Evolutionary conservation across 2,113 vertebrate genomes (phyloP).

Genomic region (Apodemus sylvaticus): DNA sequence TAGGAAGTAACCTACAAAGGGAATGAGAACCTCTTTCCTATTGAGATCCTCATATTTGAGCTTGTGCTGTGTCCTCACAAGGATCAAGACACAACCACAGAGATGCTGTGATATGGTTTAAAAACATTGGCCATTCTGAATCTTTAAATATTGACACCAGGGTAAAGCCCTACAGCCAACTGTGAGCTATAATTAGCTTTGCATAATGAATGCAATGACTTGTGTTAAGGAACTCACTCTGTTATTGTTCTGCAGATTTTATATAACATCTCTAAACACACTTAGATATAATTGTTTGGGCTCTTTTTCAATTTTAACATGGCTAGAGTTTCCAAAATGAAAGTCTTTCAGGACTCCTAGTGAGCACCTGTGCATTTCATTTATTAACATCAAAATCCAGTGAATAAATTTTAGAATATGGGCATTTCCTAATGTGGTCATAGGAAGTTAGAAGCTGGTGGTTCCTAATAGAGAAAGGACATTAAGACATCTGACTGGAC

Average conservation of each 20-base stretch:
- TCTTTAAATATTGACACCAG: background rate
- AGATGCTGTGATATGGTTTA: background rate
- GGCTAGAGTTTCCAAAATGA: background rate
- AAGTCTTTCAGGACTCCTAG: background rate
- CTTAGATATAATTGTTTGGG: background rate
- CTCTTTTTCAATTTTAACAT: background rate
- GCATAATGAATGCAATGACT: conserved; percentile 6
- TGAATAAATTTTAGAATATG: background rate
- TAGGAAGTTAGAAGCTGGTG: background rate
- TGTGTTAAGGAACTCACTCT: background rate
- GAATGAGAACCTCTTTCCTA: background rate
- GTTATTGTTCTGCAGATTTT: background rate
- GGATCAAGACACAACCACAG: background rate
- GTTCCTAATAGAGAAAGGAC: background rate
- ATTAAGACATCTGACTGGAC: background rate
- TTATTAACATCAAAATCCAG: background rate
- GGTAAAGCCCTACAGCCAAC: background rate
- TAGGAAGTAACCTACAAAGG: background rate
- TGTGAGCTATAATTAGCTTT: background rate
- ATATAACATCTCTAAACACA: background rate
- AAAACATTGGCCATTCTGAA: background rate
- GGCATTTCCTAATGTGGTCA: background rate
- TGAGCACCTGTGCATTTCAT: background rate
- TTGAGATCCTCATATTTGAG: background rate
- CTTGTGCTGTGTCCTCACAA: background rate